A percentile compares a stretch with the other conserved stretches of the same genome.
These are phyloP conservation scores for Penaeus chinensis DNA, from an alignment of 1,140 invertebrate genomes.

Conservation along the genomic window DNA sequence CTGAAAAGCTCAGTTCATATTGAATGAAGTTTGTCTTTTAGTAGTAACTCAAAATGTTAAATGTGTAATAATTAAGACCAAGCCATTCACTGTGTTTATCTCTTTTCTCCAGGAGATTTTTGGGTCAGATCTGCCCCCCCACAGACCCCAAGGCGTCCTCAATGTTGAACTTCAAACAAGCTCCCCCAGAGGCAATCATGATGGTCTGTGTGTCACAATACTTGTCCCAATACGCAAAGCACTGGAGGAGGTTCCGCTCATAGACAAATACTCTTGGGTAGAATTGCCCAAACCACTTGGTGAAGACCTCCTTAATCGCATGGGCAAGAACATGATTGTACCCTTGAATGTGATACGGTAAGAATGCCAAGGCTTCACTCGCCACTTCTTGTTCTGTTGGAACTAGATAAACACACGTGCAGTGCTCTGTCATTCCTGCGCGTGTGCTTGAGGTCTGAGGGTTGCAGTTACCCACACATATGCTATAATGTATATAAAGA, in stretches of 20 bases:
- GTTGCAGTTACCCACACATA: no score
- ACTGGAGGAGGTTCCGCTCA: slow-evolving; percentile 74
- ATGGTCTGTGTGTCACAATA: slow-evolving; percentile 86
- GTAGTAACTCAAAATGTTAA: neutral
- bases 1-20: neutral
- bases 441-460: no score
- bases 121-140: slow-evolving; percentile 84
- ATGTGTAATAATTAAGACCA: neutral
- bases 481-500: no score
- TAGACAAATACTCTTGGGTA: slow-evolving; percentile 90
- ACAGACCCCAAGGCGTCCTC: slow-evolving; percentile 85
- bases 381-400: neutral
- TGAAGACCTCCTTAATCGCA: slow-evolving; percentile 75
- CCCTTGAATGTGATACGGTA: slow-evolving; percentile 84
- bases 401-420: neutral
- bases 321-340: slow-evolving; percentile 82
- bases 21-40: neutral
- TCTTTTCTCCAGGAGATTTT: slow-evolving; percentile 79
- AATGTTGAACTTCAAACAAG: slow-evolving; percentile 73
- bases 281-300: slow-evolving; percentile 80
- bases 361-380: slow-evolving; percentile 57
- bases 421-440: neutral
- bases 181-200: slow-evolving; percentile 68
- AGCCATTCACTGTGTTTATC: neutral
- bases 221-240: slow-evolving; percentile 81